These are phyloP conservation scores for Thaumetopoea pityocampa DNA, from an alignment of 1,140 invertebrate species.

Conservation along the genomic window DNA sequence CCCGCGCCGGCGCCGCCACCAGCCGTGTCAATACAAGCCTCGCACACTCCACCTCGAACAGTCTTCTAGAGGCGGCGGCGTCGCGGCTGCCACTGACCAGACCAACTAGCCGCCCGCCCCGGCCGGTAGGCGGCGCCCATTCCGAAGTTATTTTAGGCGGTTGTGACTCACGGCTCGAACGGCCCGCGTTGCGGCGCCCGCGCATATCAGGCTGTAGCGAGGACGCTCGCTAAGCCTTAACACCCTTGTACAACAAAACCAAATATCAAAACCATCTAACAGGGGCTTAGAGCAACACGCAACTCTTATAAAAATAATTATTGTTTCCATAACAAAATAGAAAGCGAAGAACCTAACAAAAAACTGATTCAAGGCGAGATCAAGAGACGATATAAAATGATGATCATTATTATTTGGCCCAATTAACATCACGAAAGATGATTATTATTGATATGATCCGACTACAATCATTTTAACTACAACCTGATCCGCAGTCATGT, in stretches of 20 bases:
- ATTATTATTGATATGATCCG: no score
- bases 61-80: slow-evolving; percentile 58
- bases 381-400: no score
- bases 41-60: slow-evolving; percentile 44
- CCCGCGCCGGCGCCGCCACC: slow-evolving; percentile 67
- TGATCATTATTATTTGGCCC: no score
- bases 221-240: slow-evolving; percentile 32
- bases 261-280: no score
- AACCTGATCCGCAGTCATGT: no score
- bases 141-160: slow-evolving; percentile 63
- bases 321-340: no score
- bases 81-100: slow-evolving; percentile 66
- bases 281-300: no score
- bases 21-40: slow-evolving; percentile 45
- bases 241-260: slow-evolving; percentile 1
- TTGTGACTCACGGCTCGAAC: slow-evolving; percentile 64
- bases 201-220: slow-evolving; percentile 53
- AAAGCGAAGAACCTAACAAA: no score
- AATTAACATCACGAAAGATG: no score
- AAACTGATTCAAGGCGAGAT: no score
- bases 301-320: no score
- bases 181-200: slow-evolving; percentile 56
- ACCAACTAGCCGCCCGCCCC: slow-evolving; percentile 51
- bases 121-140: slow-evolving; percentile 67
- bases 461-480: no score